Base-by-base conservation (phyloP, 2,888 invertebrate genomes). In the Parascotia fuliginaria region DNA sequence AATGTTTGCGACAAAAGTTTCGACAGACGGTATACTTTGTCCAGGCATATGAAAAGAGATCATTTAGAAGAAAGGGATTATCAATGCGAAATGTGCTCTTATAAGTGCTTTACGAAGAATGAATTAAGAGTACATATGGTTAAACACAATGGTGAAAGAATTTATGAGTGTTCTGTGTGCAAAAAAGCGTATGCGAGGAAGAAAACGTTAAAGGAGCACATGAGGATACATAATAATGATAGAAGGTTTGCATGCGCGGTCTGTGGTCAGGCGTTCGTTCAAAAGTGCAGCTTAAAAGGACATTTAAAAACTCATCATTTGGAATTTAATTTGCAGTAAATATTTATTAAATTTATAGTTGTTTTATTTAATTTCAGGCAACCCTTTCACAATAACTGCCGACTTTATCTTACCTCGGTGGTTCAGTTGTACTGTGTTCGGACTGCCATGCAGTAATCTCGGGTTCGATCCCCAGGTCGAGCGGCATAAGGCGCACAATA, bases 11-110 rank as follows among this genome's bases (percentile, higher is more conserved):
- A 84, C 0, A 68, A 76, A 1, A 75, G 75, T 0, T 88, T 85
- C 33, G 64, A 68, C 7, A 77, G 77, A 9, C 79, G 81, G 36
- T 66, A 77, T n/a, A 59, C 72, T 0, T 43, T 87, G 1, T 58
- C 77, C 0, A 60, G 64, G 0, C 88, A 88, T 33, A 80, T 73
- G 2, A 85, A 79, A 53, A 83, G 79, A 48, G 82, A 88, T 7
- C 93, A 93, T 48, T 70, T 92, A 2, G 62, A 82, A 72, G 86
- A 87, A 46, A 68, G 79, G 15, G 75, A 79, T 9, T 89, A 87
- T 27, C 81, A 79, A 12, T 93, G 93, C 36, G 67, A 71, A 0
- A 79, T 89, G 7, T 93, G 93, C 31, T 87, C 85, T 0, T 88
- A 85, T 71, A 72, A 68, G 4, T 86, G 85, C 29, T 88, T 78